Evolutionary conservation across 2,888 invertebrate genomes (phyloP).

Genomic region (Erebia epiphron): DNA sequence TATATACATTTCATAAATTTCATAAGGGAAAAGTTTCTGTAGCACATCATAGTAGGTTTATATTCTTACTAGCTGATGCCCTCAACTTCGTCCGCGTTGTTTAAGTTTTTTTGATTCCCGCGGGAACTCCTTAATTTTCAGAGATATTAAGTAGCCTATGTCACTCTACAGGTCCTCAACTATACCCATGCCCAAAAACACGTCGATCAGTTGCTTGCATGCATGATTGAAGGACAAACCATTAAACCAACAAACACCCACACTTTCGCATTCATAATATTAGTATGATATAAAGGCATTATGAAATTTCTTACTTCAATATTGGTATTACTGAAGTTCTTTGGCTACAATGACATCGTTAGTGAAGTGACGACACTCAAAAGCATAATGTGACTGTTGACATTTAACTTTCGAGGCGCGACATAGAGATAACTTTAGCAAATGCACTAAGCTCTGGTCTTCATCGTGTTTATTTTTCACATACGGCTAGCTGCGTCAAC

Average conservation of each 20-base stretch:
- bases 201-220: no score
- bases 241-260: no score
- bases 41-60: neutral
- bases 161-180: no score
- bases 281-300: no score
- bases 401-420: conserved; percentile 70
- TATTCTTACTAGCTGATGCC: neutral
- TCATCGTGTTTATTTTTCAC: conserved; percentile 72
- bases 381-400: conserved; percentile 69
- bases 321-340: conserved; percentile 22
- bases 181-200: no score
- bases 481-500: conserved; percentile 65
- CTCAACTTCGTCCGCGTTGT: no score
- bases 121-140: no score
- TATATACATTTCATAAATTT: neutral
- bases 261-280: no score
- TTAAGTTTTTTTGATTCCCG: no score
- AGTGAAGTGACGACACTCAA: conserved; percentile 63
- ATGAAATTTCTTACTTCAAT: conserved; percentile 21
- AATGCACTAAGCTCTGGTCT: conserved; percentile 63
- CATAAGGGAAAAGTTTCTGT: neutral
- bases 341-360: conserved; percentile 49
- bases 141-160: no score
- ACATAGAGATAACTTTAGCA: conserved; percentile 74
- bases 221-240: no score